Conservation (phyloP, 1,140 invertebrate genomes). For the Apis dorsata region DNA sequence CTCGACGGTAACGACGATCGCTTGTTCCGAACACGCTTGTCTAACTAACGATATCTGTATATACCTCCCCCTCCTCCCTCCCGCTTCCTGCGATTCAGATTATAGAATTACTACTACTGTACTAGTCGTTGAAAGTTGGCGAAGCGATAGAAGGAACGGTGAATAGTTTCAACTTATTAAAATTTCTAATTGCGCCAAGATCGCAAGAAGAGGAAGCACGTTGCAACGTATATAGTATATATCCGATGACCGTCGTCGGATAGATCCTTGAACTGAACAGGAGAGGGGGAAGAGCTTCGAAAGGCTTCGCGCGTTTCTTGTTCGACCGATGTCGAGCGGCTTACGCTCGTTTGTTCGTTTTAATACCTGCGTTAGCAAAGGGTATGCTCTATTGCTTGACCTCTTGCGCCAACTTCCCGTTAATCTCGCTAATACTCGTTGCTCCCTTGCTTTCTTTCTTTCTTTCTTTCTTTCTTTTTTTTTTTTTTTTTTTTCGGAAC, state of each 20-base stretch:
- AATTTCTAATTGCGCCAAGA: not conserved
- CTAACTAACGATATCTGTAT: not conserved
- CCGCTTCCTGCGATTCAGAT: not conserved
- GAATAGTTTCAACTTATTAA: not conserved
- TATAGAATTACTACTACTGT: too few species aligned
- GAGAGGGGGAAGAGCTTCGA: conserved; percentile 9
- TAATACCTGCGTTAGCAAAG: conserved; percentile 10
- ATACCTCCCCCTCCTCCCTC: too few species aligned
- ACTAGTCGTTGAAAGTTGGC: not conserved
- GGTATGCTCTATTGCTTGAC: conserved; percentile 13
- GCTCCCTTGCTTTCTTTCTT: not conserved
- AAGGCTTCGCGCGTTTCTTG: conserved; percentile 47
- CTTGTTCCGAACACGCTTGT: not conserved
- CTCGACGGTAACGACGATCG: conserved; percentile 5
- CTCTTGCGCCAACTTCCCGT: not conserved
- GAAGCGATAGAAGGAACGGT: not conserved
- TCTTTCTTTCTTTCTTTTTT: too few species aligned
- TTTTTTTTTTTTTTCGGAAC: too few species aligned
- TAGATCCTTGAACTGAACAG: conserved; percentile 37
- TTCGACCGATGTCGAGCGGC: conserved; percentile 14
- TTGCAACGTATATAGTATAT: too few species aligned
- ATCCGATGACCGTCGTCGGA: conserved; percentile 2
- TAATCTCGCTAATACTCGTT: too few species aligned
- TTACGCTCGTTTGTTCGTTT: conserved; percentile 35
- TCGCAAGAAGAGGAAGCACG: not conserved